Percentiles rank a stretch among this genome's conserved stretches.
Conservation (phyloP, 2,888 invertebrate species). For the Phanerotoma sp. region DNA sequence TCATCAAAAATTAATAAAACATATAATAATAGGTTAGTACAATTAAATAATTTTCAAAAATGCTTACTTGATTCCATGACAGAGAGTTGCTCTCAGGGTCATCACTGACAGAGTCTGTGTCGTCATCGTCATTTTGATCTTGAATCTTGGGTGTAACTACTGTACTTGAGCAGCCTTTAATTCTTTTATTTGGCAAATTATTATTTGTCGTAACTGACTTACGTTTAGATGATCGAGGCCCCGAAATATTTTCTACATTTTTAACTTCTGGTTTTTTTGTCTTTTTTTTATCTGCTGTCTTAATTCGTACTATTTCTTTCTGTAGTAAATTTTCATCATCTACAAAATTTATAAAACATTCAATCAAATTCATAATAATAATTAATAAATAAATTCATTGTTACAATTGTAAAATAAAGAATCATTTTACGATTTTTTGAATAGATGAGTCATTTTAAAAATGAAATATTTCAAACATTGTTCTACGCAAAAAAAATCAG, state of each 20-base stretch:
- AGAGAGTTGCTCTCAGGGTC: not conserved
- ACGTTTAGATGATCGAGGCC: not conserved
- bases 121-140: not conserved
- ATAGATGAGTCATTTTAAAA: not conserved
- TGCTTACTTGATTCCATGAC: too few relatives aligned
- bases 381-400: not conserved
- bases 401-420: not conserved
- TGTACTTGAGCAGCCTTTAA: not conserved
- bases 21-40: not conserved
- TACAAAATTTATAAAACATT: not conserved
- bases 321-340: not conserved
- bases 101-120: not conserved
- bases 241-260: not conserved
- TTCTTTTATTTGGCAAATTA: not conserved
- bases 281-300: not conserved
- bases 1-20: not conserved
- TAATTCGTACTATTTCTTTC: not conserved
- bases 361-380: not conserved
- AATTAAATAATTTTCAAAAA: not conserved
- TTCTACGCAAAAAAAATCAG: not conserved
- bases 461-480: not conserved
- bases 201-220: not conserved
- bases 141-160: too few relatives aligned
- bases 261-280: not conserved
- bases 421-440: not conserved